Evolutionary conservation across 2,797 vertebrate species (phyloP).

Genomic region (Nothura maculosa): DNA sequence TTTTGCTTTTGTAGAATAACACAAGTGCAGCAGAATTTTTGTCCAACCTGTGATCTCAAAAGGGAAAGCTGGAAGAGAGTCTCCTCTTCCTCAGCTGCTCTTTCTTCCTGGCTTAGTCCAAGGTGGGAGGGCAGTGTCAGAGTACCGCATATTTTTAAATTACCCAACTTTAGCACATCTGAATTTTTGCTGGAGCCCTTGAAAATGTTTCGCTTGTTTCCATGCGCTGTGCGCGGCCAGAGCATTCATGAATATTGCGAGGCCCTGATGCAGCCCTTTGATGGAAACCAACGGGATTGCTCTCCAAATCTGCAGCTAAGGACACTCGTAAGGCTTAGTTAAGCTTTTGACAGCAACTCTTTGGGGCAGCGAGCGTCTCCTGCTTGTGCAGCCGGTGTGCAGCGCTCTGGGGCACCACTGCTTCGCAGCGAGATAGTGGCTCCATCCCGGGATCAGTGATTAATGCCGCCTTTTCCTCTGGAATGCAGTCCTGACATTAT

Average conservation of each 20-base stretch:
- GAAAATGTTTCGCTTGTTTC: constrained; percentile 53
- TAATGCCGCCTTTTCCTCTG: constrained; percentile 27
- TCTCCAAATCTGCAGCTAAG: not conserved
- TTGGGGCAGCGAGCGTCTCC: not conserved
- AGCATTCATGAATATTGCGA: not conserved
- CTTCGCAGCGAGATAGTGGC: not conserved
- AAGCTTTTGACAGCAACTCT: not conserved
- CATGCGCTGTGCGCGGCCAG: not conserved
- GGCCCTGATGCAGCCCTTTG: not conserved
- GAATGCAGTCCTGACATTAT: constrained; percentile 54
- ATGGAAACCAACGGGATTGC: not conserved
- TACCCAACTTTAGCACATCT: not conserved
- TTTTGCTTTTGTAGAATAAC: constrained; percentile 6
- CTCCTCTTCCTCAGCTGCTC: not conserved
- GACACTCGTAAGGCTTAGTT: not conserved
- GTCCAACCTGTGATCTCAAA: not conserved
- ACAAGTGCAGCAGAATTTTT: not conserved
- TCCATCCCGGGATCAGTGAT: constrained; percentile 8
- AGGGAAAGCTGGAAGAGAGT: not conserved
- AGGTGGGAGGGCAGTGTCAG: not conserved
- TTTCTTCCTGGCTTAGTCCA: not conserved
- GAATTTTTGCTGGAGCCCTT: not conserved
- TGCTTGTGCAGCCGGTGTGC: not conserved
- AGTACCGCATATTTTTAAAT: not conserved
- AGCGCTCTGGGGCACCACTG: not conserved